Percentiles rank a stretch among this genome's conserved stretches.
Conservation (phyloP, 1,140 invertebrate species). For the Zelostemma sp. region DNA sequence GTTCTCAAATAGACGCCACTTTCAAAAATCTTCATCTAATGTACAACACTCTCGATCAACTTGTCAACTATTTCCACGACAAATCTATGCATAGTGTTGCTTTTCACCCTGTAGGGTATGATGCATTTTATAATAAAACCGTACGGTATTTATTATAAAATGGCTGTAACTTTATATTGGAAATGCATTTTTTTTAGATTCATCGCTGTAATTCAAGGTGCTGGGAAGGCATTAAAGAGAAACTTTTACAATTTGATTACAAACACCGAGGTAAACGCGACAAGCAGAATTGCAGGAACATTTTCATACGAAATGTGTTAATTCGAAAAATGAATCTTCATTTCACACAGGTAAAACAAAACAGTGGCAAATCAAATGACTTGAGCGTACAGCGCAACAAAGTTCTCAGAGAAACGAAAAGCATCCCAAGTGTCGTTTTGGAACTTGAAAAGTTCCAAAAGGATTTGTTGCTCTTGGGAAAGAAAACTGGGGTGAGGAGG, state of each 20-base stretch:
- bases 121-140: conserved; percentile 4
- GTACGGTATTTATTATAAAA: conserved; percentile 3
- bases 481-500: conserved; percentile 69
- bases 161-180: conserved; percentile 6
- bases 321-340: conserved; percentile 10
- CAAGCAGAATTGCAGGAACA: no score
- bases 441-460: conserved; percentile 75
- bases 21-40: conserved; percentile 69
- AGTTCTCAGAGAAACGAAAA: conserved; percentile 72
- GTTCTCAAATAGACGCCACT: conserved; percentile 59
- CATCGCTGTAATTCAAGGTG: conserved; percentile 71
- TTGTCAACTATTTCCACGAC: conserved; percentile 69
- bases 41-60: conserved; percentile 63
- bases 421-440: conserved; percentile 73
- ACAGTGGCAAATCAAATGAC: conserved; percentile 62
- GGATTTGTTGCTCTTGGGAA: conserved; percentile 71
- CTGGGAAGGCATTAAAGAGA: conserved; percentile 71
- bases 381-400: conserved; percentile 68
- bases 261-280: conserved; percentile 70
- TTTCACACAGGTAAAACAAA: conserved; percentile 44
- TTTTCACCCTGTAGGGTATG: conserved; percentile 68
- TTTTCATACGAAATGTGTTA: no score
- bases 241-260: conserved; percentile 72
- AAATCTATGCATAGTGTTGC: conserved; percentile 64
- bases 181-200: conserved; percentile 61